Base-by-base conservation (phyloP, 1,140 invertebrate genomes). In the Drosophila mauritiana region DNA sequence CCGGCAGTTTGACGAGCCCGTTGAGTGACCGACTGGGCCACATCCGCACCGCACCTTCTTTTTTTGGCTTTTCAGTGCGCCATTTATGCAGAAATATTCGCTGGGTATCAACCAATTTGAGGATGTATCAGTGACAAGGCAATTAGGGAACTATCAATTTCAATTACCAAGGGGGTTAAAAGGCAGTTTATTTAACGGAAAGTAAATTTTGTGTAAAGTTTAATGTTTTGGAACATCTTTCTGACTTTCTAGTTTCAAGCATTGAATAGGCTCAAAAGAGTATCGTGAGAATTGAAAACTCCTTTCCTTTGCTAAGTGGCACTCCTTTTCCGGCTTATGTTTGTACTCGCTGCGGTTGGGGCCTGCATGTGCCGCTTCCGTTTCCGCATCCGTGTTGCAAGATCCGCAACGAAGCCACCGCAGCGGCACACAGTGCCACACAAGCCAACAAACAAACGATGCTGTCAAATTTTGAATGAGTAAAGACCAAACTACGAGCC, bases 381-480 rank as follows among this genome's bases (percentile, higher is more conserved):
- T 74, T 84, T 84, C 77, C 84, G 84, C 27, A 76, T 89, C 55
- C 40, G 57, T 45, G 53, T 72, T 77, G 76, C 61, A 65, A 72
- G 72, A 72, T 78, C 59, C 76, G 79, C 46, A 80, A 59, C 65
- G 53, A 64, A 76, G 64, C 78, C 39, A 54, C 49, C 58, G 3
- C 77, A 80, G 36, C 52, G 46, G 34, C 20, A 40, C 45, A 61
- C 39, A 43, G 13, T 58, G n/a, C 36, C 58, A 59, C 59, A 37
- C 17, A 54, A 6, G 13, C 59, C 56, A 39, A 39, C 17, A 37
- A 42, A 65, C 80, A 89, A 89, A 89, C 84, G 80, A 89, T 77
- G 80, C 84, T 89, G 84, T 89, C 84, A 89, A 84, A 89, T 89
- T 89, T 89, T 89, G 80, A 89, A 89, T 89, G 84, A 89, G 85